A percentile compares a stretch with the other conserved stretches of the same genome.
These are phyloP conservation scores for Chelonus formosanus DNA, from an alignment of 2,888 invertebrate species.

Conservation along the genomic window DNA sequence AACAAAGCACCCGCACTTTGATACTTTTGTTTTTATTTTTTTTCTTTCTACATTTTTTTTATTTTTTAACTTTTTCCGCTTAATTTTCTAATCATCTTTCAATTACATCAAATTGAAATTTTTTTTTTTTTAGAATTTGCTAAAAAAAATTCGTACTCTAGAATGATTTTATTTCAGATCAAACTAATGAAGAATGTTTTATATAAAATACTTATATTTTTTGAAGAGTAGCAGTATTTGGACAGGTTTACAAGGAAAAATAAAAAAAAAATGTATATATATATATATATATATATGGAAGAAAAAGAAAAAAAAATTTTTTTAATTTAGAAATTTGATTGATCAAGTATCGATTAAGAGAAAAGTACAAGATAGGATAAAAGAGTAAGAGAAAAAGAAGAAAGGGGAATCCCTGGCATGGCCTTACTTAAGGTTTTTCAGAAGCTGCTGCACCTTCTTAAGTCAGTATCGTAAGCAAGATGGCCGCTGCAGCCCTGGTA, in stretches of 20 bases:
- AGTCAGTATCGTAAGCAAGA: slow-evolving; percentile 60
- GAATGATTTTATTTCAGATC: no score
- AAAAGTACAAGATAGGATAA: slow-evolving; percentile 29
- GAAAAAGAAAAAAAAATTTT: not conserved
- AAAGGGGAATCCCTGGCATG: slow-evolving; percentile 39
- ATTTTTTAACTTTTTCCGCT: slow-evolving; percentile 34
- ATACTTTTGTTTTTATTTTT: slow-evolving; percentile 35
- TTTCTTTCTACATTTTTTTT: slow-evolving; percentile 50
- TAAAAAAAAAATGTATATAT: slow-evolving; percentile 35
- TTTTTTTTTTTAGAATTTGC: no score
- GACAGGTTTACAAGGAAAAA: not conserved
- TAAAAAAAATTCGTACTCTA: no score
- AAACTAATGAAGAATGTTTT: no score
- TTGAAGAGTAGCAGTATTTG: no score
- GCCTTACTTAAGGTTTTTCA: slow-evolving; percentile 31
- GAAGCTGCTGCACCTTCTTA: slow-evolving; percentile 51
- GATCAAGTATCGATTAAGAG: slow-evolving; percentile 36
- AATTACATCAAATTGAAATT: not conserved
- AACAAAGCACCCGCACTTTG: slow-evolving; percentile 50
- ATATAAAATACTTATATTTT: no score
- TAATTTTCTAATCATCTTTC: slow-evolving; percentile 1
- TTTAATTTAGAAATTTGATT: not conserved
- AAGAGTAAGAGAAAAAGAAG: slow-evolving; percentile 23
- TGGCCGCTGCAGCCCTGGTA: slow-evolving; percentile 61
- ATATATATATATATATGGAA: slow-evolving; percentile 29